Conservation (phyloP, 1,140 invertebrate genomes). For the Drosophila sucinea region DNA sequence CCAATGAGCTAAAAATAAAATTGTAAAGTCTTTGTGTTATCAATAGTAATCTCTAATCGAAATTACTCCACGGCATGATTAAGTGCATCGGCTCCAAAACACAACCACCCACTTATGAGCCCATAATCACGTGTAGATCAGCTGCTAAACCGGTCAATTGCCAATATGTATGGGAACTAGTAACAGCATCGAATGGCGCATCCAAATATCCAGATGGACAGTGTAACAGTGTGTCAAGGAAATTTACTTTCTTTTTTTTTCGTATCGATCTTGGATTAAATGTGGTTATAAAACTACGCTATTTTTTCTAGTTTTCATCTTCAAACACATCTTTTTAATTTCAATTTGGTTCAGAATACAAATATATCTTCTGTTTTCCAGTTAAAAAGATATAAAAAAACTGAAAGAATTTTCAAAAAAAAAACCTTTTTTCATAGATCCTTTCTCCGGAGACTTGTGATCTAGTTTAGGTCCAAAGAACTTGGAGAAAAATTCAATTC, state of each 20-base stretch:
- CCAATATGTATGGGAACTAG: conserved; percentile 27
- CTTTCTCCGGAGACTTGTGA: no score
- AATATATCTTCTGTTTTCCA: no score
- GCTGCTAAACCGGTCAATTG: conserved; percentile 45
- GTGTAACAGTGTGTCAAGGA: background rate
- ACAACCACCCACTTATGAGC: conserved; percentile 19
- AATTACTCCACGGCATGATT: conserved; percentile 73
- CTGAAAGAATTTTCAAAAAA: no score
- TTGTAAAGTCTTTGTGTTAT: conserved; percentile 51
- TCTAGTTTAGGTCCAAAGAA: no score
- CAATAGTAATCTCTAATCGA: conserved; percentile 35
- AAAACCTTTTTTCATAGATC: no score
- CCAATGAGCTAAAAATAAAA: conserved; percentile 67
- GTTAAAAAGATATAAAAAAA: no score
- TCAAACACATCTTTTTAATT: no score
- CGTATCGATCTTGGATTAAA: no score
- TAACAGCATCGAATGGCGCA: conserved; percentile 55
- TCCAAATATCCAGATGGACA: conserved; percentile 24
- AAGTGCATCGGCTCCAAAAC: conserved; percentile 28
- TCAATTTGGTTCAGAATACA: no score
- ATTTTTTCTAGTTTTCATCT: no score
- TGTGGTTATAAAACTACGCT: no score
- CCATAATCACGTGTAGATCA: conserved; percentile 57
- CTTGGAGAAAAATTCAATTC: no score
- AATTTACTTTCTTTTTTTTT: background rate